Evolutionary conservation across 1,140 invertebrate genomes (phyloP).

Genomic region (Lepeophtheirus salmonis): DNA sequence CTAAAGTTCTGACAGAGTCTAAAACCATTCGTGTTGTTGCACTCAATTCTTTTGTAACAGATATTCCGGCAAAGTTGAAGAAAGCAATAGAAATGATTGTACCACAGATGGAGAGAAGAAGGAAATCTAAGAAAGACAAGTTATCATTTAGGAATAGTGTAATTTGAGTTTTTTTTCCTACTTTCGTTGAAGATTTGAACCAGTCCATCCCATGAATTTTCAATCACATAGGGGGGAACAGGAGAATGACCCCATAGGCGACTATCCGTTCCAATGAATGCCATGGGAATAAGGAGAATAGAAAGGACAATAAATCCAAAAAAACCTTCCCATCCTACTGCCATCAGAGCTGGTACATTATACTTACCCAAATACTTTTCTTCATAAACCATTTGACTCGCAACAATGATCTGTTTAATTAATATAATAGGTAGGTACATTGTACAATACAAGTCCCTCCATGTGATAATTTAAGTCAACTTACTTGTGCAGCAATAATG

Average conservation of each 20-base stretch:
- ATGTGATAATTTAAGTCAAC: background rate
- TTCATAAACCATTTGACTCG: slow-evolving; percentile 80
- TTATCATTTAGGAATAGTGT: background rate
- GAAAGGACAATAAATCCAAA: slow-evolving; percentile 63
- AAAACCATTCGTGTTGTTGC: slow-evolving; percentile 81
- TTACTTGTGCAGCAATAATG: slow-evolving; percentile 70
- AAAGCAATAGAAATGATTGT: slow-evolving; percentile 76
- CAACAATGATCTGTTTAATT: slow-evolving; percentile 37
- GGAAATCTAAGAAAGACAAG: background rate
- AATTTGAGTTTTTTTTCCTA: background rate
- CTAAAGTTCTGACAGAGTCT: slow-evolving; percentile 66
- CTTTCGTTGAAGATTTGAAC: background rate
- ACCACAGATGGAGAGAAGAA: slow-evolving; percentile 30
- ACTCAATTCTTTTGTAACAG: slow-evolving; percentile 80
- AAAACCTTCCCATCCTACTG: slow-evolving; percentile 79
- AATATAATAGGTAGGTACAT: background rate
- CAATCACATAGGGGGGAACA: slow-evolving; percentile 48
- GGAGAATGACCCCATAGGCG: slow-evolving; percentile 23
- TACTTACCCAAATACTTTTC: slow-evolving; percentile 65
- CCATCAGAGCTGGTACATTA: slow-evolving; percentile 62
- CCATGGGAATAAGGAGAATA: slow-evolving; percentile 56
- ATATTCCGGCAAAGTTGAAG: slow-evolving; percentile 88
- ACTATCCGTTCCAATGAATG: slow-evolving; percentile 41
- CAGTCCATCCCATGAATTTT: slow-evolving; percentile 60
- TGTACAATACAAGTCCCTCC: background rate